Base-by-base conservation (phyloP, 2,113 vertebrate species). In the Haliaeetus leucogaster region DNA sequence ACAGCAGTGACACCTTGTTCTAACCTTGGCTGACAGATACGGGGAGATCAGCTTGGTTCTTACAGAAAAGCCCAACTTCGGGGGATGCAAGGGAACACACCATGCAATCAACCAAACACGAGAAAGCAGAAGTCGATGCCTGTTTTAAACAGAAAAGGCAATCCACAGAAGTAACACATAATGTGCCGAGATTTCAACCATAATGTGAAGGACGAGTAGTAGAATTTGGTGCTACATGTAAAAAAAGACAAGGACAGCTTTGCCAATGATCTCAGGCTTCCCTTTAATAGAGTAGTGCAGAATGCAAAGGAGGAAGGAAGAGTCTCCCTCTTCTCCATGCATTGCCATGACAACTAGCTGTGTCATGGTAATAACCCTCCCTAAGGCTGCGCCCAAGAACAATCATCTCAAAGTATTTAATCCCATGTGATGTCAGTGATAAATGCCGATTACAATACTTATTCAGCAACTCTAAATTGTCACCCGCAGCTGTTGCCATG, bases 341-440 rank as follows among this genome's bases (percentile, higher is more conserved):
- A 96, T 97, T 94, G 89, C 96, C 96, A 96, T 96, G 97, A 97
- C 95, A 98, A 97, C 97, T 81, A 47, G 70, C 58, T 94, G 83
- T 97, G 95, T 91, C 91, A 96, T 78, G 89, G 93, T 82, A 97
- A 97, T 95, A 93, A 96, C 94, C 84, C 91, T 96, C 73, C 93
- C 94, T 38, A 89, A 96, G 93, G 86, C 93, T 91, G 70, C 29
- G 48, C 40, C 82, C 80, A 96, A 90, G 94, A 95, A 97, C 81
- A 96, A 95, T 93, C 86, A 93, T 88, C 94, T 96, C 94, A 23
- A 96, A 97, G 90, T 91, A 95, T 68, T 95, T 95, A 97, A 97
- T 96, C 82, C 65, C 79, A 83, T 89, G 85, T 89, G 95, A 94
- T 82, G 79, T 40, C 92, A 95, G 89, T 84, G 92, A 84, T 96